These are phyloP conservation scores for Cepaea nemoralis DNA, from an alignment of 1,140 invertebrate genomes.

Conservation along the genomic window DNA sequence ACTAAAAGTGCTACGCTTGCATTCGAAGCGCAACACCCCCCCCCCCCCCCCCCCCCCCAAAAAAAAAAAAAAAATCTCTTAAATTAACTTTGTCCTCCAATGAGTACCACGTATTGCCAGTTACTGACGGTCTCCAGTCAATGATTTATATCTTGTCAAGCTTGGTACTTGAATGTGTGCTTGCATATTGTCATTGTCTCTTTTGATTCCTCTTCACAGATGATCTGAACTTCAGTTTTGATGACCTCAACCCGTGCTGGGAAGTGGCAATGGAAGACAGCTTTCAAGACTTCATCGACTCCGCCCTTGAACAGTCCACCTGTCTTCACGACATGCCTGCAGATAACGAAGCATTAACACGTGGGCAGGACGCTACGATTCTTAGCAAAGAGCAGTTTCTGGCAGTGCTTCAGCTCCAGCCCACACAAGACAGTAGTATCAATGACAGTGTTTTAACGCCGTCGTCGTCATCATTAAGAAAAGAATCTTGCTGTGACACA, in stretches of 20 bases:
- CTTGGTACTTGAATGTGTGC: too few species aligned
- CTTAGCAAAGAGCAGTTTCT: constrained; percentile 16
- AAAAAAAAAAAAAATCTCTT: too few species aligned
- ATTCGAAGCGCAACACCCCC: too few species aligned
- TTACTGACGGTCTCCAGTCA: too few species aligned
- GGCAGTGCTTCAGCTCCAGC: not conserved
- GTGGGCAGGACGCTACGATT: not conserved
- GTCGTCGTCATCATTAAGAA: not conserved
- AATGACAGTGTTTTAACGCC: not conserved
- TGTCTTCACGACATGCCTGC: not conserved
- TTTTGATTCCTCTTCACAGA: not conserved
- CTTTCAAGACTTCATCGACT: constrained; percentile 28
- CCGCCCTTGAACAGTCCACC: not conserved
- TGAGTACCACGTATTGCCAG: too few species aligned
- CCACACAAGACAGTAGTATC: not conserved
- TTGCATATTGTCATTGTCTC: too few species aligned
- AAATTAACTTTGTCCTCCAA: too few species aligned
- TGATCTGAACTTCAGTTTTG: constrained; percentile 1
- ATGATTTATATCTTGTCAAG: too few species aligned
- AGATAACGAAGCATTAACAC: not conserved
- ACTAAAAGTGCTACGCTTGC: too few species aligned
- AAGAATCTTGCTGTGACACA: not conserved
- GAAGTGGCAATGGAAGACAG: constrained; percentile 25
- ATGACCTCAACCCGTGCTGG: constrained; percentile 17
- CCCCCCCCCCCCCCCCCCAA: too few species aligned